Percentiles rank a stretch among this genome's conserved stretches.
These are phyloP conservation scores for Prunella fulvescens DNA, from an alignment of 2,113 vertebrate genomes.

Conservation along the genomic window DNA sequence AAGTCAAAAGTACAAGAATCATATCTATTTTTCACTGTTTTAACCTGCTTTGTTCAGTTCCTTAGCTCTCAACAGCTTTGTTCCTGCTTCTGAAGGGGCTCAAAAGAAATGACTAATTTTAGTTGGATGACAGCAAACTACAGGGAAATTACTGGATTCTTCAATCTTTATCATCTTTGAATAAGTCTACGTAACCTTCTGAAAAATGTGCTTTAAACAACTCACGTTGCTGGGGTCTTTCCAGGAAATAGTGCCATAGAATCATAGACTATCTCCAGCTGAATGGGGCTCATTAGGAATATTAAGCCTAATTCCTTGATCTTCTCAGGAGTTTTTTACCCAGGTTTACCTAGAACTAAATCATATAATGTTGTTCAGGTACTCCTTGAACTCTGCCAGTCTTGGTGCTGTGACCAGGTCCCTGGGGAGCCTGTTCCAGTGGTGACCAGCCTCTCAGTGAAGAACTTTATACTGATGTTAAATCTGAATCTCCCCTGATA, in stretches of 20 bases:
- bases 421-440: not conserved
- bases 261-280: not conserved
- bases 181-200: not conserved
- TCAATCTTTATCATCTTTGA: not conserved
- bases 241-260: not conserved
- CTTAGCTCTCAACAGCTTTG: not conserved
- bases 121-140: not conserved
- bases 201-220: not conserved
- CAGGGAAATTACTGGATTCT: not conserved
- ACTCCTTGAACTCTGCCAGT: not conserved
- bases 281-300: not conserved
- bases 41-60: not conserved
- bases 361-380: fast-evolving
- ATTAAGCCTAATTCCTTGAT: not conserved
- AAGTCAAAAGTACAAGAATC: not conserved
- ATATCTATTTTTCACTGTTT: not conserved
- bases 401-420: fast-evolving
- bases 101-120: not conserved
- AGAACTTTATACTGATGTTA: not conserved
- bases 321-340: not conserved
- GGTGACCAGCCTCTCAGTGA: not conserved
- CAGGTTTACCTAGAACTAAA: not conserved
- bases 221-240: not conserved
- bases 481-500: not conserved
- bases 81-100: not conserved